These are phyloP conservation scores for Rhagonycha lutea DNA, from an alignment of 2,888 invertebrate species.

Conservation along the genomic window DNA sequence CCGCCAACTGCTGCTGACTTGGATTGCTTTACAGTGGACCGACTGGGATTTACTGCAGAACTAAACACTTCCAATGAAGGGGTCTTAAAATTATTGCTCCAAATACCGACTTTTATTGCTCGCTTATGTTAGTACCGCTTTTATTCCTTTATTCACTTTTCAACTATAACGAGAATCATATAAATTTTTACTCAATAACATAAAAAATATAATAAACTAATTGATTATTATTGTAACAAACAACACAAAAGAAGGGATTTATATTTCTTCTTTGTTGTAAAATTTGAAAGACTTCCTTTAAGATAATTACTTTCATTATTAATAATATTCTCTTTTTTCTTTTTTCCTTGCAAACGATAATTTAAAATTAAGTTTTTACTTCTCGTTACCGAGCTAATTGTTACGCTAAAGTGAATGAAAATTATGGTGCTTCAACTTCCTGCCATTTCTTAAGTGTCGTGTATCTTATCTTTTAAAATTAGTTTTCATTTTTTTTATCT, in stretches of 20 bases:
- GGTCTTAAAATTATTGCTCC: slow-evolving; percentile 34
- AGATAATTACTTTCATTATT: not conserved
- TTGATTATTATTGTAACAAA: not conserved
- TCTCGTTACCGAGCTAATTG: not conserved
- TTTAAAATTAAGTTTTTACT: not conserved
- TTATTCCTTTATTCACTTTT: slow-evolving; percentile 17
- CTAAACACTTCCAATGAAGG: slow-evolving; percentile 47
- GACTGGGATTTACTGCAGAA: slow-evolving; percentile 47
- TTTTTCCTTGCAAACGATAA: not conserved
- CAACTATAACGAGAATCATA: slow-evolving; percentile 4
- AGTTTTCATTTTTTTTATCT: not conserved
- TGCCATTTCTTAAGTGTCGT: not conserved
- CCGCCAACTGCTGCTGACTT: slow-evolving; percentile 52
- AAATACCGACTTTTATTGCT: slow-evolving; percentile 41
- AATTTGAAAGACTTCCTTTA: not conserved
- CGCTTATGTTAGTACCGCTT: slow-evolving; percentile 22
- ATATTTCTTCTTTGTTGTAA: not conserved
- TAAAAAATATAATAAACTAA: not conserved
- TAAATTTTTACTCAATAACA: not conserved
- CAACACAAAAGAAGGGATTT: not conserved
- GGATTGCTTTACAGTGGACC: slow-evolving; percentile 52
- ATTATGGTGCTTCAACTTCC: not conserved
- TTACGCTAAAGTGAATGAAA: not conserved
- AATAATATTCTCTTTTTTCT: not conserved
- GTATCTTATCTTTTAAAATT: not conserved